Evolutionary conservation across 2,113 vertebrate genomes (phyloP).

Genomic region (Rostratula benghalensis): DNA sequence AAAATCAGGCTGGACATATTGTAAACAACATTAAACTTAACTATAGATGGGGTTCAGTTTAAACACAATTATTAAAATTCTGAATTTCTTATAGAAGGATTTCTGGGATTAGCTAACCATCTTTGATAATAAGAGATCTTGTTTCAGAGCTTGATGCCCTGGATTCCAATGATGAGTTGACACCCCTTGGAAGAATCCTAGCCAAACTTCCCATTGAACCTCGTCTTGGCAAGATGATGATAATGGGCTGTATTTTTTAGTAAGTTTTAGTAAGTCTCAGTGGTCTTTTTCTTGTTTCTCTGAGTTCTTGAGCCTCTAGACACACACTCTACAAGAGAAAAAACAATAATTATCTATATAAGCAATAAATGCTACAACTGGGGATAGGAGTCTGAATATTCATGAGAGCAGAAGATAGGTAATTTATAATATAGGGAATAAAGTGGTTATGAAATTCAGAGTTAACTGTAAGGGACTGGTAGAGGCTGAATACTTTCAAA

Average conservation of each 20-base stretch:
- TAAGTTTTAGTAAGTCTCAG: conserved; percentile 67
- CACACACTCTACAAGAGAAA: background rate
- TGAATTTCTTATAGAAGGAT: background rate
- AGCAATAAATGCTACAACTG: background rate
- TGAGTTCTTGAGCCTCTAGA: background rate
- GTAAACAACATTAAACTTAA: background rate
- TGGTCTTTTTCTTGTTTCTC: background rate
- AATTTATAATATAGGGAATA: background rate
- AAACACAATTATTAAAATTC: background rate
- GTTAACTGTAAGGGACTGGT: background rate
- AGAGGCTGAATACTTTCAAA: background rate
- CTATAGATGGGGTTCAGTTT: background rate
- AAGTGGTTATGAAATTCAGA: background rate
- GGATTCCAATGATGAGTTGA: conserved; percentile 91
- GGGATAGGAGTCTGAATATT: background rate
- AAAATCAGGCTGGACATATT: background rate
- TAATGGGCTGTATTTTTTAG: conserved; percentile 97
- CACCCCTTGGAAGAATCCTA: conserved; percentile 91
- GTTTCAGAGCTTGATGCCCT: conserved; percentile 90
- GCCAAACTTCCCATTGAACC: conserved; percentile 94
- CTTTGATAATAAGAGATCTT: conserved; percentile 22
- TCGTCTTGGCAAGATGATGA: conserved; percentile 98
- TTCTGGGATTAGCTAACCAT: background rate
- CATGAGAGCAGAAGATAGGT: background rate
- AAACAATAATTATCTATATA: background rate